Evolutionary conservation across 2,888 invertebrate genomes (phyloP), one percentile per base, ranked within the genome.

Genomic region (Eristalinus sepulchralis): DNA sequence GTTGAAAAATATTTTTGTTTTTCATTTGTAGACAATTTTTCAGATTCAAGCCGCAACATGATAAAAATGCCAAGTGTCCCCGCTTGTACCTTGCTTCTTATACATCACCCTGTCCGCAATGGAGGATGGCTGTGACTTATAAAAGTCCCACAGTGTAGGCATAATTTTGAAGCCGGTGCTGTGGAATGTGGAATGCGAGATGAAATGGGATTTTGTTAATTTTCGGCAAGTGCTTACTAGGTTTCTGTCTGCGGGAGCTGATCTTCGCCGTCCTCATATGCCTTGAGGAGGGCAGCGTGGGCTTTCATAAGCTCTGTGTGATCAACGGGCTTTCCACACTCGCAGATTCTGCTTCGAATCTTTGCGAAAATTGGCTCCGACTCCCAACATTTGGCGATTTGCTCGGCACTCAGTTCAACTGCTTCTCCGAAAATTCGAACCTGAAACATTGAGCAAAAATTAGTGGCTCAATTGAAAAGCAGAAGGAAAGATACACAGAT

Each of bases 21-120:
- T n/a, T 39, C 13, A 39, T 39, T 39, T 39, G 5, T n/a, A 0
- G 34, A 34, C 34, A 1, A 4, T 36, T 13, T 34, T 53, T 11
- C 11, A 47, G 3, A 47, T 33, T 88, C 88, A 92, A 22, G 91
- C 89, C 66, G 90, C 87, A 20, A 92, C 91, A 81, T 91, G 92
- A 83, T 89, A 88, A 17, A 88, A 64, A 2, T 85, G 60, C 92
- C 92, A 92, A 3, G 17, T 11, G 47, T 83, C 13, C 0, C 86
- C 88, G 60, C 68, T 33, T 11, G 75, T 55, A 11, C 77, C 73
- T 10, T 78, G 17, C 6, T 62, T 60, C 53, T 75, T 88, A 78
- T 92, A 92, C 62, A 91, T 90, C 10, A 92, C 81, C 17, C 92
- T 90, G 88, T 92, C 92, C n/a, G 91, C 91, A 20, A 92, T 90